These are phyloP conservation scores for Dicyrtomina minuta DNA, from an alignment of 2,888 invertebrate species.

Conservation along the genomic window DNA sequence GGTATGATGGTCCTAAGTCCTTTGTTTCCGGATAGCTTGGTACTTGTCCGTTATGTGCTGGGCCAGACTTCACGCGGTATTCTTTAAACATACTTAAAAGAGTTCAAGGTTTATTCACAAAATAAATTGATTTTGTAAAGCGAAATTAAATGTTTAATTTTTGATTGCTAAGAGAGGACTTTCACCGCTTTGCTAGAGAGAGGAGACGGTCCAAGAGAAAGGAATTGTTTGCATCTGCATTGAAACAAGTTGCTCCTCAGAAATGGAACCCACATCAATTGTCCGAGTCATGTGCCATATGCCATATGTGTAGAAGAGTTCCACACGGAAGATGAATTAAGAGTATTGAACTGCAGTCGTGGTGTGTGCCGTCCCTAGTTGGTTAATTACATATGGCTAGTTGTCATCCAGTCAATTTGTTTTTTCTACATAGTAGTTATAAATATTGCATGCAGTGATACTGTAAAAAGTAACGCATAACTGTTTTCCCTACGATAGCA, in stretches of 20 bases:
- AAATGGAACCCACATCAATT: conserved; percentile 21
- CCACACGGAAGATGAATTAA: conserved; percentile 18
- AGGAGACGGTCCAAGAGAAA: conserved; percentile 25
- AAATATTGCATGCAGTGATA: no score
- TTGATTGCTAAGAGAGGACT: conserved; percentile 21
- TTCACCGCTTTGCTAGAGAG: conserved; percentile 26
- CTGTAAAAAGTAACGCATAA: no score
- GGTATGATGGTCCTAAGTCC: conserved; percentile 25
- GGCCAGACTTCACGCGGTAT: conserved; percentile 14
- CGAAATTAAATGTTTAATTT: no score
- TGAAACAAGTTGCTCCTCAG: conserved; percentile 21
- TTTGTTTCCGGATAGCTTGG: conserved; percentile 27
- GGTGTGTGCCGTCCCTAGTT: no score
- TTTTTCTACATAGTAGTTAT: no score
- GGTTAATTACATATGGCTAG: no score
- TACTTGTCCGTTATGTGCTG: conserved; percentile 17
- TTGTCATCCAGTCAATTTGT: no score
- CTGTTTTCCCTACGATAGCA: no score
- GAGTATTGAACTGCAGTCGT: conserved; percentile 30
- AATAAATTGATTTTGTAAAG: no score
- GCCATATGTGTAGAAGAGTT: conserved; percentile 32
- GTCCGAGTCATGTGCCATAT: conserved; percentile 30
- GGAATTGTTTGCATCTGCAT: conserved; percentile 28
- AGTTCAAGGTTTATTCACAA: not conserved
- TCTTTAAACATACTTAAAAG: not conserved